Base-by-base conservation (phyloP, 1,140 invertebrate species). In the Lasioglossum baleicum region DNA sequence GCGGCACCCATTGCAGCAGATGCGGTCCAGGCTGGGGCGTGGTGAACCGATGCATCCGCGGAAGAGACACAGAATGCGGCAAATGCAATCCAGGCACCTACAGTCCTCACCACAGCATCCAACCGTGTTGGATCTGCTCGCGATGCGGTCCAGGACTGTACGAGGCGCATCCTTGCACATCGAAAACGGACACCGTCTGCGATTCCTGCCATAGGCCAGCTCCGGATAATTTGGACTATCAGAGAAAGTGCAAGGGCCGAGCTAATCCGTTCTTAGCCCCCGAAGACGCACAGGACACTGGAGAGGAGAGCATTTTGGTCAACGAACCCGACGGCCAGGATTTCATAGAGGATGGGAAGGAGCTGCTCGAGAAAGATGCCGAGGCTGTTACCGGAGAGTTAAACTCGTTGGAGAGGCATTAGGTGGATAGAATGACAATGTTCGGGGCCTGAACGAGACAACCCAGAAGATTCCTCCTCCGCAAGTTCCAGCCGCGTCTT, bases 81-180 rank as follows among this genome's bases (percentile, higher is more conserved):
- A 90, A 91, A 15, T 94, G 94, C 78, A 73, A 80, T 0, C 70
- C 81, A 2, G 93, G 93, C 31, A 92, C 90, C 2, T 94, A 94
- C 87, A 93, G 92, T 73, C 92, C 92, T 1, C 94, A 94, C 77
- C 92, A 93, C 86, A 91, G 89, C 73, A 89, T 83, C 6, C 90
- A 92, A 35, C 91, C 92, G 5, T 94, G 94, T 65, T 93, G 92
- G 91, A 91, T 92, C 56, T 94, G 94, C 82, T 94, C 94, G 7
- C 88, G 92, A 31, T 94, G 94, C 73, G 93, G 94, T 0, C 89
- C 89, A 8, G 93, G 93, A 3, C 83, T 94, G 7, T 94, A 93
- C 87, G 92, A 94, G 78, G 93, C 93, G 0, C 93, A 94, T 78
- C 83, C 90, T 6, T 94, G 94, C 82, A 91, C 88, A 1, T 48